Evolutionary conservation across 2,113 vertebrate genomes (phyloP).

Genomic region (Alethe diademata): DNA sequence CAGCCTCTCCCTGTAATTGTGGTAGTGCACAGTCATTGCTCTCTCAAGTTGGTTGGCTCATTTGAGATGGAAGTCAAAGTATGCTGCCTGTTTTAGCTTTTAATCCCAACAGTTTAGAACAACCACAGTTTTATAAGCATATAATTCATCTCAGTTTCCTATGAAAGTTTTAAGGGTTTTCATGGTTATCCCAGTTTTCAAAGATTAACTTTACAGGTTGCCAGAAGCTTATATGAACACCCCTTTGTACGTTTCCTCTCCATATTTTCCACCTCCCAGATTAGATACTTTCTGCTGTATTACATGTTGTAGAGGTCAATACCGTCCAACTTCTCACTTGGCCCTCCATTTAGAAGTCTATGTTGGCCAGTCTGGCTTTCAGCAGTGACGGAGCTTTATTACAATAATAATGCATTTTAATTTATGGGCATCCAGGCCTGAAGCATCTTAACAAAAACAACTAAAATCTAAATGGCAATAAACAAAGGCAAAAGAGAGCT

Average conservation of each 20-base stretch:
- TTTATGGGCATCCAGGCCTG: background rate
- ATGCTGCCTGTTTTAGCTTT: slow-evolving; percentile 47
- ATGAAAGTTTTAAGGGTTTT: slow-evolving; percentile 15
- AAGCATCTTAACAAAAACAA: background rate
- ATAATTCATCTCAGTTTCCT: slow-evolving; percentile 20
- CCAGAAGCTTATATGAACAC: background rate
- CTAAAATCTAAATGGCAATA: slow-evolving; percentile 2
- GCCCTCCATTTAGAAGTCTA: background rate
- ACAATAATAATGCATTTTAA: slow-evolving; percentile 12
- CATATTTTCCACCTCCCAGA: background rate
- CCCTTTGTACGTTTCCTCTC: background rate
- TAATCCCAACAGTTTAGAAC: slow-evolving; percentile 49
- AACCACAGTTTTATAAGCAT: slow-evolving; percentile 45
- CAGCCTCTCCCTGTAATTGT: slow-evolving; percentile 53
- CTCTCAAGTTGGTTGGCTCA: background rate
- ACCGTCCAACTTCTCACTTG: background rate
- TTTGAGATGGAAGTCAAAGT: background rate
- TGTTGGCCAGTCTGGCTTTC: background rate
- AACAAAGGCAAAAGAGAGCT: slow-evolving; percentile 27
- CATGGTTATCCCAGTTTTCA: background rate
- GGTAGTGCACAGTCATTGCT: slow-evolving; percentile 17
- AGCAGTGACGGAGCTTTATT: background rate
- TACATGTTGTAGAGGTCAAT: background rate
- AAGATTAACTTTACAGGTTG: background rate
- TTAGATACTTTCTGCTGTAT: background rate